Base-by-base conservation (phyloP, 2,888 invertebrate genomes). In the Macrostomum cliftonense region DNA sequence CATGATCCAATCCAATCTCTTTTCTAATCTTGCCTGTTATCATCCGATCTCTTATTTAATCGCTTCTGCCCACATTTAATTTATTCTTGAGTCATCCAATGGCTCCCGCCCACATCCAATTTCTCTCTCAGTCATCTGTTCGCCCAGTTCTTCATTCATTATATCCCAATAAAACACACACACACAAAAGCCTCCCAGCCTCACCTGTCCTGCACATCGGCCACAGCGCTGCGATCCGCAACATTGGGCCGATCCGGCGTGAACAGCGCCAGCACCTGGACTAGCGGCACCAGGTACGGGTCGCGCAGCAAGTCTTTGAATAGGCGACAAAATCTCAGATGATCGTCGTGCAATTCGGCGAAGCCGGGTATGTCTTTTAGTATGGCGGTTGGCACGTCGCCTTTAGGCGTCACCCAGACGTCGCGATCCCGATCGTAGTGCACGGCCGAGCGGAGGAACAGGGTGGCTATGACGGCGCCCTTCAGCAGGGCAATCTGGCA, bases 361-460 rank as follows among this genome's bases (percentile, higher is more conserved):
- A 59, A 63, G 0, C 70, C 70, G 58, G 84, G 83, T 1, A 86
- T 87, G 59, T 84, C 78, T 67, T 91, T 91, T 47, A 95, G 73
- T 28, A 95, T 79, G 59, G 87, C 87, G 1, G 85, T 79, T 57
- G 84, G 82, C 49, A 93, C 81, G 42, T 65, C 66, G 2, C 84
- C 85, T 11, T 58, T 61, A 12, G 70, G 66, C 1, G 66, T 65
- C 75, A 82, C 82, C 93, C 93, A 95, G 45, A 81, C 81, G 61
- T 86, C 81, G 57, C 81, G 78, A 57, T 83, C 83, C 1, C 80
- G 79, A 64, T 91, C 87, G 63, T 88, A 95, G 43, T 83, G 83
- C 75, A 85, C 82, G 0, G 85, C 85, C 56, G 91, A 88, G 13
- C 89, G 76, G 46, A 95, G 76, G 51, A 95, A 82, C 79, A 95